phyloP scores from a whole-genome alignment of 1,140 invertebrate genomes.

The Cylas formicarius region DNA sequence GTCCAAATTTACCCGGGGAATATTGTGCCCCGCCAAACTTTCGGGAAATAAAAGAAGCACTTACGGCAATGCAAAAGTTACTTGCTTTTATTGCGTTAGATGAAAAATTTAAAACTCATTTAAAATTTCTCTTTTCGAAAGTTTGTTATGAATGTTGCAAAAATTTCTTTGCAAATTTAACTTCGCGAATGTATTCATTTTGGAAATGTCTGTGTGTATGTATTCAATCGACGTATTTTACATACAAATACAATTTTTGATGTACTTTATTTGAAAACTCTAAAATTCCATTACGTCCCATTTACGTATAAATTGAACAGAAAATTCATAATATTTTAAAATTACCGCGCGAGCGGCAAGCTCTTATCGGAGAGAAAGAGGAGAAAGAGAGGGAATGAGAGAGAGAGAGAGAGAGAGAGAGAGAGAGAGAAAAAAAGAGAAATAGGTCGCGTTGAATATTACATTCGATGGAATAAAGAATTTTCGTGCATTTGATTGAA shows the following conservation, averaged over 20 bases:
- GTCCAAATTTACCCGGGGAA: slow-evolving; percentile 20
- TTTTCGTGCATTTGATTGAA: no score
- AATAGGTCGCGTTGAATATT: no score
- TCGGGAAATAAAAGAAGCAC: slow-evolving; percentile 20
- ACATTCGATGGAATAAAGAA: background rate
- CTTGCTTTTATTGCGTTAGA: slow-evolving; percentile 23
- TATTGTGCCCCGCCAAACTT: slow-evolving; percentile 22
- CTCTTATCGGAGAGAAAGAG: no score
- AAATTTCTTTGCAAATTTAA: slow-evolving; percentile 24
- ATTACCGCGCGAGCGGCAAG: no score
- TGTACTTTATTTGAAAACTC: slow-evolving; percentile 22
- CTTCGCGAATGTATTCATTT: slow-evolving; percentile 18
- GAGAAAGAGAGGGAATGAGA: no score
- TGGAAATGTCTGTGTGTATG: slow-evolving; percentile 17
- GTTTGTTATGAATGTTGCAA: slow-evolving; percentile 23
- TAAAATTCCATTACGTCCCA: slow-evolving; percentile 19
- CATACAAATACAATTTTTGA: slow-evolving; percentile 25
- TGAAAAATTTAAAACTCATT: slow-evolving; percentile 23
- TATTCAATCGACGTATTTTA: slow-evolving; percentile 22
- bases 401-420: no score
- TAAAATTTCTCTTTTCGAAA: slow-evolving; percentile 24
- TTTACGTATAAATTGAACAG: slow-evolving; percentile 22
- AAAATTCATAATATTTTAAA: slow-evolving; percentile 22
- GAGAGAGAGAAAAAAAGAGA: no score
- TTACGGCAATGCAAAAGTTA: slow-evolving; percentile 23